These are phyloP conservation scores for Pseudomyrmex pallidus DNA, from an alignment of 1,140 invertebrate genomes.

Conservation along the genomic window DNA sequence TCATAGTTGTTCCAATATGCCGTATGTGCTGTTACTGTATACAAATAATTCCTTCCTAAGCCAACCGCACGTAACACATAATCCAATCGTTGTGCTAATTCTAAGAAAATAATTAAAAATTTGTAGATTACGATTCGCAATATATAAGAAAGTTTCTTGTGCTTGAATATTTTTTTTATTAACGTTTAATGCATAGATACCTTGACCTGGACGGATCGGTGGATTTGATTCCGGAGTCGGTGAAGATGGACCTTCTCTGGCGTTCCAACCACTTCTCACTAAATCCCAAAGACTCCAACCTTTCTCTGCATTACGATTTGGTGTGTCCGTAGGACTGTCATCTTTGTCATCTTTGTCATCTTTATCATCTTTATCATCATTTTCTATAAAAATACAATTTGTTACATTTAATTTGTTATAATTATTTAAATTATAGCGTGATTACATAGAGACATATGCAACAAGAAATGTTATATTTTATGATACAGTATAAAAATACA, in stretches of 20 bases:
- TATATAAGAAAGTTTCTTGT: not conserved
- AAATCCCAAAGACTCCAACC: constrained; percentile 86
- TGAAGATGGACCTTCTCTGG: constrained; percentile 81
- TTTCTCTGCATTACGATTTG: constrained; percentile 80
- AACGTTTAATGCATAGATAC: constrained; percentile 62
- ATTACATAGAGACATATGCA: not conserved
- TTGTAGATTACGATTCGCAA: not conserved
- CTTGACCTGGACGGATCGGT: constrained; percentile 82
- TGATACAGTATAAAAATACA: constrained; percentile 7
- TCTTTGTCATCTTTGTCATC: constrained; percentile 77
- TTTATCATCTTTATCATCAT: constrained; percentile 79
- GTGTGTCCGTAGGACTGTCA: constrained; percentile 78
- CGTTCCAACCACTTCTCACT: constrained; percentile 83
- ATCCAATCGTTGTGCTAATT: constrained; percentile 88
- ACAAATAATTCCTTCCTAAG: constrained; percentile 87
- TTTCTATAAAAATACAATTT: constrained; percentile 68
- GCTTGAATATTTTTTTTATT: not conserved
- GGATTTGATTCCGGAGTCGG: constrained; percentile 82
- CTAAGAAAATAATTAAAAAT: constrained; percentile 77
- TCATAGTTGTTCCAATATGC: constrained; percentile 91
- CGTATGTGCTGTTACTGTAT: constrained; percentile 89
- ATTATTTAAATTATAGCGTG: not conserved
- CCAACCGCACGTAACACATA: constrained; percentile 88
- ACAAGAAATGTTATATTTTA: not conserved
- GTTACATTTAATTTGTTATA: constrained; percentile 4